Base-by-base conservation (phyloP, 2,888 invertebrate genomes). In the Polietes domitor region DNA sequence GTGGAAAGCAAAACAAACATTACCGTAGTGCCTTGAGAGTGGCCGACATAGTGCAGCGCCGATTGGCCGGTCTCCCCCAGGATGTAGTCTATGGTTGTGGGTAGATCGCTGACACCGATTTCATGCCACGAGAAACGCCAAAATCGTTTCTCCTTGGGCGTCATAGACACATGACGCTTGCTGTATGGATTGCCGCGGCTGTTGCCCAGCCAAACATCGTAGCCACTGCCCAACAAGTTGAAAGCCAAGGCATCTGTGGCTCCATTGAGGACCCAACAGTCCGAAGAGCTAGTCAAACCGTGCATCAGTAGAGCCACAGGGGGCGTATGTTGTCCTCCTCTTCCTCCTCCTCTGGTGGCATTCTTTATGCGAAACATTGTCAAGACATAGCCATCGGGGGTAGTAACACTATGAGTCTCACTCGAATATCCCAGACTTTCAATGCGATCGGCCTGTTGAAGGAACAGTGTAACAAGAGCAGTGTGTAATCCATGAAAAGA, bases 281-380 rank as follows among this genome's bases (percentile, higher is more conserved):
- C 94, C 0, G 97, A 95, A 10, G 95, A 95, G 63, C 94, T 94
- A 53, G 96, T 90, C 2, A 98, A 92, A 0, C 97, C 96, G 86
- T 96, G 96, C 93, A 95, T 94, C 63, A 96, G 28, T 0, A 65
- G 82, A 37, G 96, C 93, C 0, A 95, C 91, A 0, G 93, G 93
- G 9, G 19, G 17, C 93, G 91, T 26, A 93, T 92, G 41, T 93
- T 32, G 7, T 32, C 9, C 37, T 7, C 37, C 10, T n/a, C 10
- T 93, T 28, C 94, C 94, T 21, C 21, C 19, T 3, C 21, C 19
- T 3, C 28, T 28, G 7, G 37, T 37, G 37, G 37, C 7, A 9
- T 37, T 37, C 37, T 17, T 37, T 19, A 65, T 41, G 10, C 65
- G 65, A 65, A 21, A 65, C 41, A 65, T 9, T 0, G 65, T 65